These are phyloP conservation scores for Platycheirus albimanus DNA, from an alignment of 2,888 invertebrate species.

Conservation along the genomic window DNA sequence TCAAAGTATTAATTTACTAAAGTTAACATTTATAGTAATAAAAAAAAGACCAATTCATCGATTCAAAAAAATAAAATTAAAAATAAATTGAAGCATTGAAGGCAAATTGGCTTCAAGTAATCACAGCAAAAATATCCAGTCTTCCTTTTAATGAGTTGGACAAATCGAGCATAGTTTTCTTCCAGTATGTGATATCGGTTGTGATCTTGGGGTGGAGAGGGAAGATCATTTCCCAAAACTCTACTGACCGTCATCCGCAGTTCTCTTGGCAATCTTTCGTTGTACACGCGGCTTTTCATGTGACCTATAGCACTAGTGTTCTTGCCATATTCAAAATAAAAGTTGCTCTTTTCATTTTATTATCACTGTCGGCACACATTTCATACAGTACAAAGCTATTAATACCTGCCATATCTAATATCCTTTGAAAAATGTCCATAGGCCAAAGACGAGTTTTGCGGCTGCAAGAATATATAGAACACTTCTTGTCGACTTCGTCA, in stretches of 20 bases:
- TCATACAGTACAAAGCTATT: slow-evolving; percentile 58
- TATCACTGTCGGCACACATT: slow-evolving; percentile 48
- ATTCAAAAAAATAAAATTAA: slow-evolving; percentile 18
- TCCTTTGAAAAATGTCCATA: slow-evolving; percentile 63
- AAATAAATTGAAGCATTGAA: slow-evolving; percentile 34
- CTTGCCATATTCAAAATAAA: slow-evolving; percentile 56
- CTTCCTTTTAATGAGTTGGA: slow-evolving; percentile 25
- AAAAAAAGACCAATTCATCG: slow-evolving; percentile 27
- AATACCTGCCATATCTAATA: slow-evolving; percentile 55
- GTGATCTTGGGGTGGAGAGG: slow-evolving; percentile 55
- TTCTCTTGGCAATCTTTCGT: slow-evolving; percentile 60
- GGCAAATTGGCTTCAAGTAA: slow-evolving; percentile 36
- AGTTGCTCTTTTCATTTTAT: slow-evolving; percentile 32
- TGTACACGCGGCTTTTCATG: slow-evolving; percentile 53
- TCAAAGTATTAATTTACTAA: not conserved
- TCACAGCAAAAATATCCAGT: slow-evolving; percentile 28
- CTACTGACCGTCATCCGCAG: slow-evolving; percentile 33
- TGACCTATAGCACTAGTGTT: slow-evolving; percentile 55
- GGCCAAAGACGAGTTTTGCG: slow-evolving; percentile 68
- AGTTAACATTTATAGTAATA: slow-evolving; percentile 16
- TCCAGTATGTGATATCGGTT: slow-evolving; percentile 16
- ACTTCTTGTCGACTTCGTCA: too few relatives aligned
- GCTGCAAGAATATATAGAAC: slow-evolving; percentile 65
- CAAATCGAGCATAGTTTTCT: slow-evolving; percentile 44
- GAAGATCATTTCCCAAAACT: slow-evolving; percentile 54